phyloP scores from a whole-genome alignment of 2,113 vertebrate species.

The Epinephelus lanceolatus region DNA sequence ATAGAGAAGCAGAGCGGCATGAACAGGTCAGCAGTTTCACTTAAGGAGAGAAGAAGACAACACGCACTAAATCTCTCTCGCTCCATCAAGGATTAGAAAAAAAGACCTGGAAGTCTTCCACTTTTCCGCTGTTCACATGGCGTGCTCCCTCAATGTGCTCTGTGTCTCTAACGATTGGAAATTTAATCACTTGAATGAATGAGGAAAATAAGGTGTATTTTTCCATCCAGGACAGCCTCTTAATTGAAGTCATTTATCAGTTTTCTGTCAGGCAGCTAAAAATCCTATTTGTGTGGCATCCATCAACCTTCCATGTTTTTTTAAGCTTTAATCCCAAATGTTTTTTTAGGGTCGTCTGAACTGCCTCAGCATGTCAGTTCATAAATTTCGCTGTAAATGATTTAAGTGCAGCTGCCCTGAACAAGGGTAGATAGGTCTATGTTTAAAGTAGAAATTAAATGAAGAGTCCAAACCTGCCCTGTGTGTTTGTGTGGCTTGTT shows the following conservation, averaged over 20 bases:
- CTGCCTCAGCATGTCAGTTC: conserved; percentile 1
- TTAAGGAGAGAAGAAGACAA: conserved; percentile 19
- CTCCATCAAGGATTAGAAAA: conserved; percentile 31
- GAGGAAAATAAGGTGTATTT: conserved; percentile 23
- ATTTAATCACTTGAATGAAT: conserved; percentile 43
- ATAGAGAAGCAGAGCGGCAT: conserved; percentile 19
- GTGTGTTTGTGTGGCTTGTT: not conserved
- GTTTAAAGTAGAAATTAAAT: not conserved
- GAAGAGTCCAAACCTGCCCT: not conserved
- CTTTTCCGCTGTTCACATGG: conserved; percentile 39
- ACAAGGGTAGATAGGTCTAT: not conserved
- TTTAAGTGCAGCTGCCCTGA: not conserved
- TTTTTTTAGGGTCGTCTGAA: conserved; percentile 22
- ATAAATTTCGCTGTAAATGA: conserved; percentile 23
- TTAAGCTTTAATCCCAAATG: conserved; percentile 11
- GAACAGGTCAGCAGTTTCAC: conserved; percentile 43
- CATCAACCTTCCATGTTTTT: conserved; percentile 8
- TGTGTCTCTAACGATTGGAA: conserved; percentile 32
- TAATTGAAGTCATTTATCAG: conserved; percentile 44
- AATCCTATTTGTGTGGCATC: conserved; percentile 35
- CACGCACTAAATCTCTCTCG: conserved; percentile 41
- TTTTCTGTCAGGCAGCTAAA: conserved; percentile 34
- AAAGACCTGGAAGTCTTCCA: conserved; percentile 42
- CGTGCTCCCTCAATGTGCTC: conserved; percentile 3
- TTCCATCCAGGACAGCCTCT: conserved; percentile 20